Percentiles rank a stretch among this genome's conserved stretches.
These are phyloP conservation scores for Gallinago stenura DNA, from an alignment of 2,797 vertebrate genomes.

Conservation along the genomic window DNA sequence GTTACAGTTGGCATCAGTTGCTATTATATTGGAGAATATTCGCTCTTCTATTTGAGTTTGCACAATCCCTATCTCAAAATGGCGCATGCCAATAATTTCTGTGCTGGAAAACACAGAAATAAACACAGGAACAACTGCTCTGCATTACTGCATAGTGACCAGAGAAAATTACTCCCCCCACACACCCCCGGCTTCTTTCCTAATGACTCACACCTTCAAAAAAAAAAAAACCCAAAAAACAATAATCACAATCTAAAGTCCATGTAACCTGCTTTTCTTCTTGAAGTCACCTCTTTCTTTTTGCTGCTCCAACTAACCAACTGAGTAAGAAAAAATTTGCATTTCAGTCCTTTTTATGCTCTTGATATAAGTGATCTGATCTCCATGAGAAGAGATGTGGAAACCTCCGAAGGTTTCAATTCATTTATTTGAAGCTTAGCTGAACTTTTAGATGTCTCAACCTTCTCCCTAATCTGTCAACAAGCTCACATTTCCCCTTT, in stretches of 20 bases:
- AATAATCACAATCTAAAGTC: conserved; percentile 31
- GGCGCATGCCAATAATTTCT: conserved; percentile 47
- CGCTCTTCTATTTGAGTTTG: conserved; percentile 52
- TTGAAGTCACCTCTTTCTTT: conserved; percentile 10
- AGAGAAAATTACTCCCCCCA: not conserved
- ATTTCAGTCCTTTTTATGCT: not conserved
- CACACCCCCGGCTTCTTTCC: not conserved
- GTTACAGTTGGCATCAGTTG: conserved; percentile 44
- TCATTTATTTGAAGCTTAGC: conserved; percentile 34
- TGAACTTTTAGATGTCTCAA: conserved; percentile 35
- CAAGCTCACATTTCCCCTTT: conserved; percentile 42
- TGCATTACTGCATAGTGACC: conserved; percentile 49
- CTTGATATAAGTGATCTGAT: conserved; percentile 15
- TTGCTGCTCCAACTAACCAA: not conserved
- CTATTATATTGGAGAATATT: conserved; percentile 34
- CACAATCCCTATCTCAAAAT: conserved; percentile 46
- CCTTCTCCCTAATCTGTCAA: conserved; percentile 26
- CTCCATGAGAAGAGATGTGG: not conserved
- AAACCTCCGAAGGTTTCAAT: conserved; percentile 26
- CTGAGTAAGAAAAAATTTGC: not conserved
- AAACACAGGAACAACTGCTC: conserved; percentile 71
- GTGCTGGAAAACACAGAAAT: conserved; percentile 70
- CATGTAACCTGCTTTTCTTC: conserved; percentile 30
- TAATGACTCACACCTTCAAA: conserved; percentile 70
- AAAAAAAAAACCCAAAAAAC: not conserved